These are phyloP conservation scores for Etheostoma perlongum DNA, from an alignment of 2,797 vertebrate species.

Conservation along the genomic window DNA sequence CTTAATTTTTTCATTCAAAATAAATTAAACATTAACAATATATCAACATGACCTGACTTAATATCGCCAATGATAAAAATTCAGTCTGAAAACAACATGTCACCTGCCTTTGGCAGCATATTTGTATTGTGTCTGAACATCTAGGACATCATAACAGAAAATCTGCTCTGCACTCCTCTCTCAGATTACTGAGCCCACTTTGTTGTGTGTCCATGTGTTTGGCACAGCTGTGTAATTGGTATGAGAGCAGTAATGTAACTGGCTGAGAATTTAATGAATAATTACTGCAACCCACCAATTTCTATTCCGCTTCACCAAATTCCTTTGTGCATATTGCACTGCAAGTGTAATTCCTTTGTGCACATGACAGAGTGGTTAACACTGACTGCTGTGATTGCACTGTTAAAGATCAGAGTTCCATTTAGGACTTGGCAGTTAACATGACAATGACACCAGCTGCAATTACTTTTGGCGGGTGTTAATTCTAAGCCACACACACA, in stretches of 20 bases:
- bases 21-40: not conserved
- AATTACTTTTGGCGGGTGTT: conserved; percentile 4
- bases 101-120: conserved; percentile 19
- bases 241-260: conserved; percentile 62
- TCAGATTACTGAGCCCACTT: conserved; percentile 35
- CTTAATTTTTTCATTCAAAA: not conserved
- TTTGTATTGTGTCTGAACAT: conserved; percentile 1
- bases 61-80: not conserved
- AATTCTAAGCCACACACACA: conserved; percentile 1
- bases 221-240: conserved; percentile 69
- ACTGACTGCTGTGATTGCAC: conserved; percentile 29
- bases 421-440: conserved; percentile 20
- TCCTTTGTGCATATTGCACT: conserved; percentile 34
- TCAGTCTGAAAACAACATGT: conserved; percentile 7
- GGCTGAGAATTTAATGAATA: conserved; percentile 62
- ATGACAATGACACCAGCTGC: conserved; percentile 26
- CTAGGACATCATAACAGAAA: conserved; percentile 29
- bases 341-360: conserved; percentile 31
- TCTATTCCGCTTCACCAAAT: conserved; percentile 37
- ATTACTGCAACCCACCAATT: conserved; percentile 57
- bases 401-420: conserved; percentile 14
- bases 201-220: conserved; percentile 51
- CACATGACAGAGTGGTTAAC: conserved; percentile 30
- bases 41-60: not conserved
- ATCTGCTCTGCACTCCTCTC: conserved; percentile 24